Conservation (phyloP, 1,140 invertebrate species). For the Arctopsyche grandis region DNA sequence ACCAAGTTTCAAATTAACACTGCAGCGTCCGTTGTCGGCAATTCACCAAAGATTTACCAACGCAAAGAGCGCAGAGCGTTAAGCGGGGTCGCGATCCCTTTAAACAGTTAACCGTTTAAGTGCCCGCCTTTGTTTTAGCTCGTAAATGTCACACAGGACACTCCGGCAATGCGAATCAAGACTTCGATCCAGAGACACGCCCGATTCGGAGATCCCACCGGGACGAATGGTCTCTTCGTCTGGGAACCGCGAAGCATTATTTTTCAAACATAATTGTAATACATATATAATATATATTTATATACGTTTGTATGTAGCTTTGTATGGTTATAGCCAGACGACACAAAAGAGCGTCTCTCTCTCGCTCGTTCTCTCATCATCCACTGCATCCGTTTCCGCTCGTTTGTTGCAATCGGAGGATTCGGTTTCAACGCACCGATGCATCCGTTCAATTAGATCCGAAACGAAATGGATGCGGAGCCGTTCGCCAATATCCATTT, state of each 20-base stretch:
- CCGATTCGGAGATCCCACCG: not conserved
- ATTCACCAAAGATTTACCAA: too few relatives aligned
- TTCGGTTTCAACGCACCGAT: constrained; percentile 29
- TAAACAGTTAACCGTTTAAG: too few relatives aligned
- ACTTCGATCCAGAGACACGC: not conserved
- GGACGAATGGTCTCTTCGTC: not conserved
- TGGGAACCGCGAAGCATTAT: not conserved
- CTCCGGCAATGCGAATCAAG: not conserved
- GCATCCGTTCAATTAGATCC: constrained; percentile 27
- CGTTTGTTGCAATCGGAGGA: constrained; percentile 28
- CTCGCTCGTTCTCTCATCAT: not conserved
- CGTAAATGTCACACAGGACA: too few relatives aligned
- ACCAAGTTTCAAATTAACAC: too few relatives aligned
- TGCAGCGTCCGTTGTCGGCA: too few relatives aligned
- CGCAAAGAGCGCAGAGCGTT: too few relatives aligned
- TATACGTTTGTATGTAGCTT: not conserved
- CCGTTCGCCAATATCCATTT: not conserved
- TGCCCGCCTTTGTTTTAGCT: too few relatives aligned
- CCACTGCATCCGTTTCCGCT: constrained; percentile 9
- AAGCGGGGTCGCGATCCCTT: too few relatives aligned
- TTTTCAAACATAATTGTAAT: not conserved
- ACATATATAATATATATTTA: not conserved
- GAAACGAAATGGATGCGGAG: not conserved
- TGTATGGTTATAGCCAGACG: not conserved
- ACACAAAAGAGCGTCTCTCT: not conserved